phyloP scores from a whole-genome alignment of 1,140 invertebrate genomes.

The Drosophila mojavensis region DNA sequence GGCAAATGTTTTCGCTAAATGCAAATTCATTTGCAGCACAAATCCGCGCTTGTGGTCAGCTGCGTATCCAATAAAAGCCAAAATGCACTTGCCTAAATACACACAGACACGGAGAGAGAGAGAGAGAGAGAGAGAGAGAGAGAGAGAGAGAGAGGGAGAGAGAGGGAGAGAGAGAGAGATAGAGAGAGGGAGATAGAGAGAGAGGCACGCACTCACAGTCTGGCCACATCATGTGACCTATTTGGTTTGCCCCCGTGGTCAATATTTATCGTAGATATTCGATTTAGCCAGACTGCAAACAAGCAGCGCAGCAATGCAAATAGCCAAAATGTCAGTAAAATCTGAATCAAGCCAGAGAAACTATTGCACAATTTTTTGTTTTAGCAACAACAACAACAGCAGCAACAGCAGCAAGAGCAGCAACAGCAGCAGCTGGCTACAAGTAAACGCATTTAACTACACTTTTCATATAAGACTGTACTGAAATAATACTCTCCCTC shows the following conservation, averaged over 20 bases:
- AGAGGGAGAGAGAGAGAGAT: too few relatives aligned
- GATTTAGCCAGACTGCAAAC: slow-evolving; percentile 34
- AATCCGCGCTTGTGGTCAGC: slow-evolving; percentile 55
- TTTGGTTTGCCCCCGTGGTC: slow-evolving; percentile 45
- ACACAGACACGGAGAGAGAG: slow-evolving; percentile 34
- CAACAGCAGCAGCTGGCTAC: background rate
- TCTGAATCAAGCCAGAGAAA: background rate
- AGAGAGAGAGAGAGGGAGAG: slow-evolving; percentile 4
- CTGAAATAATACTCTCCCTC: too few relatives aligned
- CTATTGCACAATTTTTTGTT: slow-evolving; percentile 37
- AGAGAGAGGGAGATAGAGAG: background rate
- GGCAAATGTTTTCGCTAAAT: slow-evolving; percentile 61
- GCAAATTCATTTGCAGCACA: slow-evolving; percentile 44
- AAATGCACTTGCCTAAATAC: slow-evolving; percentile 76
- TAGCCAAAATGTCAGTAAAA: slow-evolving; percentile 11
- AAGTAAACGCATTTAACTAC: background rate
- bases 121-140: slow-evolving; percentile 7
- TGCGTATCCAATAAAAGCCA: slow-evolving; percentile 74
- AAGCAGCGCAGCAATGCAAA: slow-evolving; percentile 25
- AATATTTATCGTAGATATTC: slow-evolving; percentile 57
- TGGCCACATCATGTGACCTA: slow-evolving; percentile 34
- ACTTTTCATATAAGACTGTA: background rate
- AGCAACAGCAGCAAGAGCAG: background rate
- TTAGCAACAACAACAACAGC: slow-evolving; percentile 1
- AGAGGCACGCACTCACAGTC: slow-evolving; percentile 8